phyloP scores from a whole-genome alignment of 2,888 invertebrate genomes.

The Andrena hattorfiana region DNA sequence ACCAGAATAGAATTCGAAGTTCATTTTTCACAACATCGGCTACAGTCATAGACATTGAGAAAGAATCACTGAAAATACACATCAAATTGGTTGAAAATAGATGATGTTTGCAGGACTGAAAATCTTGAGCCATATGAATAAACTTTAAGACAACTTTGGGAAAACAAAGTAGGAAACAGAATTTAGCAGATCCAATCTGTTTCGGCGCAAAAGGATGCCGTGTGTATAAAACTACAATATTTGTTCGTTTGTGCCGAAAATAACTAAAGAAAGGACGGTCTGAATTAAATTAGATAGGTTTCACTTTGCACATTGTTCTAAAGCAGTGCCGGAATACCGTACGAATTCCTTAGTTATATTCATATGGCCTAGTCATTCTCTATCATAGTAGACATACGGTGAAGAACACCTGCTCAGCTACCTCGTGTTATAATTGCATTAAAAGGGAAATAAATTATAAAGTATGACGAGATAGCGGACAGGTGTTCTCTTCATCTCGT shows the following conservation, averaged over 20 bases:
- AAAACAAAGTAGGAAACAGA: slow-evolving; percentile 49
- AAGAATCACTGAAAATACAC: slow-evolving; percentile 61
- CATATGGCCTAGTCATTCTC: slow-evolving; percentile 72
- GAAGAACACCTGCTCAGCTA: slow-evolving; percentile 72
- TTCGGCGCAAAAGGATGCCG: slow-evolving; percentile 37
- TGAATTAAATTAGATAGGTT: slow-evolving; percentile 54
- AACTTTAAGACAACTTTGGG: slow-evolving; percentile 57
- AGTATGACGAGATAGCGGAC: slow-evolving; percentile 66
- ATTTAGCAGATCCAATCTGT: slow-evolving; percentile 50
- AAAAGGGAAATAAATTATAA: slow-evolving; percentile 70
- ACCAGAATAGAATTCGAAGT: slow-evolving; percentile 73
- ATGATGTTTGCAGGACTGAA: slow-evolving; percentile 61
- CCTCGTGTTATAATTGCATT: slow-evolving; percentile 74
- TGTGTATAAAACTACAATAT: slow-evolving; percentile 62
- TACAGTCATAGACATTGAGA: slow-evolving; percentile 57
- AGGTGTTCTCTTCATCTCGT: slow-evolving; percentile 66
- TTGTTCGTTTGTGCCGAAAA: slow-evolving; percentile 53
- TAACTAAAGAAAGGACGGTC: slow-evolving; percentile 43
- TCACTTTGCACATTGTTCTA: slow-evolving; percentile 45
- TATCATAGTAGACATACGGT: slow-evolving; percentile 59
- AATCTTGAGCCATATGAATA: slow-evolving; percentile 73
- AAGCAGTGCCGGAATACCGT: slow-evolving; percentile 44
- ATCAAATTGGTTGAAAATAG: slow-evolving; percentile 62
- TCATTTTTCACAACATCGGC: slow-evolving; percentile 41
- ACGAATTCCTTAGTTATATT: slow-evolving; percentile 68